Conservation (phyloP, 2,113 vertebrate species). For the Raphicerus campestris region DNA sequence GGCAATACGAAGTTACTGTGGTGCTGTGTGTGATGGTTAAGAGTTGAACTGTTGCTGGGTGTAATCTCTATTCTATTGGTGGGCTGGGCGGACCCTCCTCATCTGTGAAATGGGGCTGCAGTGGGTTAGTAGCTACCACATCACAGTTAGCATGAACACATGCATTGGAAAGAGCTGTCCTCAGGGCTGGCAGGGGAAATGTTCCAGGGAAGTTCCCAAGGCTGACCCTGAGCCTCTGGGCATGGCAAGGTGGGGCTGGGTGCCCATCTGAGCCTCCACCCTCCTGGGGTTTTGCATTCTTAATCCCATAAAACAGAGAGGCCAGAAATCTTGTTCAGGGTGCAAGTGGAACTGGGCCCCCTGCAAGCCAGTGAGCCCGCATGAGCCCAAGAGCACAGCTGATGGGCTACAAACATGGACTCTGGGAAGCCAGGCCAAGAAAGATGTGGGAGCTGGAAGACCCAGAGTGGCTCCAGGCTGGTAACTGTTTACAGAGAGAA, state of each 20-base stretch:
- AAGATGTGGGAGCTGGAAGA: neutral
- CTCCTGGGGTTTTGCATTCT: too few species aligned
- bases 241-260: neutral
- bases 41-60: neutral
- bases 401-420: too few species aligned
- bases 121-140: neutral
- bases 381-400: neutral
- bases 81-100: too few species aligned
- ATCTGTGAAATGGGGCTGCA: accelerated
- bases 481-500: neutral
- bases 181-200: neutral
- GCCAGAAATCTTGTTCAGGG: neutral
- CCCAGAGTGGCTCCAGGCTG: neutral
- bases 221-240: neutral
- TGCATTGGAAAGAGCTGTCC: neutral
- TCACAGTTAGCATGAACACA: neutral
- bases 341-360: neutral
- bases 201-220: neutral
- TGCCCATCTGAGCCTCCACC: neutral
- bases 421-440: neutral
- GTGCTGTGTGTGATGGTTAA: neutral
- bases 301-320: neutral
- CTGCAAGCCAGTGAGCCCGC: neutral
- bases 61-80: too few species aligned
- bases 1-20: neutral